Evolutionary conservation across 2,797 vertebrate species (phyloP).

Genomic region (Coilia nasus): DNA sequence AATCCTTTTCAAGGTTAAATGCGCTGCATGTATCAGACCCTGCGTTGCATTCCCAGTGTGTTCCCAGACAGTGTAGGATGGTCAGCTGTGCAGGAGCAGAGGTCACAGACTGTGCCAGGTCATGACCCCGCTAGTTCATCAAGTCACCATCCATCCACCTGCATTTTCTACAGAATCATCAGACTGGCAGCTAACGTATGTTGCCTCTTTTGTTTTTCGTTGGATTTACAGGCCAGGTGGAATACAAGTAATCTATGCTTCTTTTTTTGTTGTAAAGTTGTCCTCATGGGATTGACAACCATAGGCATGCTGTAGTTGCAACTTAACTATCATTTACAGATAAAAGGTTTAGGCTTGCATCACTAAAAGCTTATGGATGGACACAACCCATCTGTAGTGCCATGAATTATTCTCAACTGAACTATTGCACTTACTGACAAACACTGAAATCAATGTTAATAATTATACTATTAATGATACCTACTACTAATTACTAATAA

Average conservation of each 20-base stretch:
- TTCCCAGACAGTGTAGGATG: not conserved
- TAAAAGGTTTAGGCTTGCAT: not conserved
- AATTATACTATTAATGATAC: no score
- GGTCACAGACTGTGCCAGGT: slow-evolving; percentile 17
- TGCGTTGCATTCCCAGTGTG: not conserved
- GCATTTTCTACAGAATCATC: not conserved
- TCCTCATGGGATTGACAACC: not conserved
- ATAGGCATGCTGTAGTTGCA: not conserved
- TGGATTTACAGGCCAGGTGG: not conserved
- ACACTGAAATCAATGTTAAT: no score
- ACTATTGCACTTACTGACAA: no score
- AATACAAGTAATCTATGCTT: not conserved
- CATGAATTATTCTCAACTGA: not conserved
- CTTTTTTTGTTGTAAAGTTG: not conserved
- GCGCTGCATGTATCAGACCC: not conserved
- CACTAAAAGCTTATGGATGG: not conserved
- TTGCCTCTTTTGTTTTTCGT: not conserved
- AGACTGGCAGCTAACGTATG: not conserved
- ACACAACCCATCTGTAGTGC: not conserved
- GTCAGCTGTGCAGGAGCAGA: not conserved
- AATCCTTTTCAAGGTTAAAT: not conserved
- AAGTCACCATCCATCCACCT: not conserved
- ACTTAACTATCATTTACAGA: not conserved
- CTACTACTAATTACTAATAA: no score
- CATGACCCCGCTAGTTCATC: not conserved